Evolutionary conservation across 2,113 vertebrate species (phyloP).

Genomic region (Xyliphius kryptos): DNA sequence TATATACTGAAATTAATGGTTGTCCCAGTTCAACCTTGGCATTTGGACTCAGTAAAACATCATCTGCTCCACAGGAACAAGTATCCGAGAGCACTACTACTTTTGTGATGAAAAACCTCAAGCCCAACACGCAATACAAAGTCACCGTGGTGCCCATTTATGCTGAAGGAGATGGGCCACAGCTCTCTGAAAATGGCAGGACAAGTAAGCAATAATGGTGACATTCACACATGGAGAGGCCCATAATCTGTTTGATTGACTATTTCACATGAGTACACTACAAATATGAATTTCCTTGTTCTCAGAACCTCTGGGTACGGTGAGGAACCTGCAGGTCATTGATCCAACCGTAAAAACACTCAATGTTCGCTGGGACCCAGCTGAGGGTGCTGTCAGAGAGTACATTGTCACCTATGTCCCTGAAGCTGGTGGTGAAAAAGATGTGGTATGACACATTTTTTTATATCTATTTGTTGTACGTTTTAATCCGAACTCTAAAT

Average conservation of each 20-base stretch:
- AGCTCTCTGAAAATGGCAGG: constrained; percentile 71
- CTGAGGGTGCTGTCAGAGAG: constrained; percentile 84
- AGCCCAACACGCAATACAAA: constrained; percentile 78
- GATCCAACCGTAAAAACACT: constrained; percentile 89
- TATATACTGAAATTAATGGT: too few species aligned
- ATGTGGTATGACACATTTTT: constrained; percentile 32
- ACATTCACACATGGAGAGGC: not conserved
- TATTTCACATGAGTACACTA: too few species aligned
- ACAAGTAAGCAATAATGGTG: constrained; percentile 72
- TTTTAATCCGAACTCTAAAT: too few species aligned
- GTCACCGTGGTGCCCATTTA: constrained; percentile 86
- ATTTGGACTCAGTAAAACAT: too few species aligned
- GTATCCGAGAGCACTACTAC: constrained; percentile 88
- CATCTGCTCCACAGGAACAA: constrained; percentile 63
- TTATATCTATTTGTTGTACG: too few species aligned
- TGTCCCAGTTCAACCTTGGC: too few species aligned
- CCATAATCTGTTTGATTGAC: too few species aligned
- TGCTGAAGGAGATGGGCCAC: constrained; percentile 84
- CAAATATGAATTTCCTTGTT: too few species aligned
- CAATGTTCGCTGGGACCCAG: constrained; percentile 86
- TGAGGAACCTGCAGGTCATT: constrained; percentile 80
- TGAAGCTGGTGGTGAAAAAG: constrained; percentile 67
- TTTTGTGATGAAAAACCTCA: constrained; percentile 74
- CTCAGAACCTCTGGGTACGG: constrained; percentile 79
- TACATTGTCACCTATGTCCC: constrained; percentile 81